A percentile compares a stretch with the other conserved stretches of the same genome.
Evolutionary conservation across 2,113 vertebrate genomes (phyloP).

Genomic region (Furnarius figulus): DNA sequence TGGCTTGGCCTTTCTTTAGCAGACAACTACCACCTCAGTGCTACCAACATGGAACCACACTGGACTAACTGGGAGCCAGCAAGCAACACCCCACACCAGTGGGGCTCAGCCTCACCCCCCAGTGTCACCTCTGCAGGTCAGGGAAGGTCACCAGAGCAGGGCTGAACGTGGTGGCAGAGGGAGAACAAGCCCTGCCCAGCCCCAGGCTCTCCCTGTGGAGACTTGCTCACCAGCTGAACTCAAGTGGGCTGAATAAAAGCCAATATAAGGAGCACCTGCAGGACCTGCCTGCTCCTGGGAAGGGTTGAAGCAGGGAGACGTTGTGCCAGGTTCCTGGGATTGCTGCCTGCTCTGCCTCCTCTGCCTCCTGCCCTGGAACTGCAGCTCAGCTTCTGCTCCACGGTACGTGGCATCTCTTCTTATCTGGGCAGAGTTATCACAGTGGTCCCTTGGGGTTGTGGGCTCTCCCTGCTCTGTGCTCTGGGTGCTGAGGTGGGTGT

Average conservation of each 20-base stretch:
- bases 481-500: neutral
- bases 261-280: neutral
- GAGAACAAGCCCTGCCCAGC: neutral
- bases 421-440: fast-evolving
- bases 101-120: neutral
- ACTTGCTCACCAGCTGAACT: neutral
- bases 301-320: neutral
- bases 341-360: neutral
- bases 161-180: neutral
- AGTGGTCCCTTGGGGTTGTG: fast-evolving
- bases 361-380: neutral
- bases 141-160: neutral
- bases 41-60: neutral
- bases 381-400: neutral
- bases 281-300: fast-evolving
- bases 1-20: neutral
- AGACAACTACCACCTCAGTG: neutral
- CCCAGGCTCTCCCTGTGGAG: neutral
- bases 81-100: neutral
- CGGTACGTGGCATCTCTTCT: neutral
- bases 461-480: neutral
- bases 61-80: neutral
- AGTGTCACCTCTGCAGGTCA: neutral
- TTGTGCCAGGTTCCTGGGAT: neutral
- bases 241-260: neutral